phyloP scores from a whole-genome alignment of 2,888 invertebrate species.

The Lycocerus yunnanus region DNA sequence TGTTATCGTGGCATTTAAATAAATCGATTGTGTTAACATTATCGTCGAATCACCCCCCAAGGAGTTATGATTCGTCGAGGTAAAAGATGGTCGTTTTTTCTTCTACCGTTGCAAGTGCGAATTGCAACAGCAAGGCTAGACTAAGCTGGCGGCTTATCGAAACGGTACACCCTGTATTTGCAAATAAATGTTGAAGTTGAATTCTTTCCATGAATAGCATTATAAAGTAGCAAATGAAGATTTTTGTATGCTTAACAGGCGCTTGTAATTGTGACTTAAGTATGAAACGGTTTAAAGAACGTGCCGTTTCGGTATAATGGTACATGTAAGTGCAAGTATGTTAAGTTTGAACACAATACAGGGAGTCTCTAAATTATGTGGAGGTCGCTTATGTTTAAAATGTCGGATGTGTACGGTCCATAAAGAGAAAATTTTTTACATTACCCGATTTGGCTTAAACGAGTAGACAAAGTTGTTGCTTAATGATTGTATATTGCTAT shows the following conservation, averaged over 20 bases:
- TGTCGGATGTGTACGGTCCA: constrained; percentile 39
- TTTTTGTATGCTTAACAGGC: constrained; percentile 2
- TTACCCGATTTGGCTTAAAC: constrained; percentile 44
- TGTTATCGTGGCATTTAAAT: not conserved
- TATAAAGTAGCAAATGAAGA: not conserved
- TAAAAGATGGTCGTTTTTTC: too few relatives aligned
- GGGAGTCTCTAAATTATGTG: constrained; percentile 46
- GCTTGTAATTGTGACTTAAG: constrained; percentile 1
- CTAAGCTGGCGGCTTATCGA: not conserved
- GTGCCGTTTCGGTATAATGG: constrained; percentile 24
- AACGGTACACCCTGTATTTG: not conserved
- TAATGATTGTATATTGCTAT: constrained; percentile 49
- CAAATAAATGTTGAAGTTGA: not conserved
- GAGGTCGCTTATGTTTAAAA: constrained; percentile 41
- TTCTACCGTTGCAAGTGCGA: not conserved
- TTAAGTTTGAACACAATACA: constrained; percentile 39
- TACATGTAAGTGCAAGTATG: constrained; percentile 27
- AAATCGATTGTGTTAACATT: not conserved
- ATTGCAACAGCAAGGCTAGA: not conserved
- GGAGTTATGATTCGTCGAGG: too few relatives aligned
- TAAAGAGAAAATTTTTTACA: constrained; percentile 42
- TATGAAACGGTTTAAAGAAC: constrained; percentile 6
- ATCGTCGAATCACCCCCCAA: too few relatives aligned
- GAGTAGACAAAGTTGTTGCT: constrained; percentile 44
- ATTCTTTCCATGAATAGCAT: not conserved